Base-by-base conservation (phyloP, 1,140 invertebrate species). In the Orius laevigatus region DNA sequence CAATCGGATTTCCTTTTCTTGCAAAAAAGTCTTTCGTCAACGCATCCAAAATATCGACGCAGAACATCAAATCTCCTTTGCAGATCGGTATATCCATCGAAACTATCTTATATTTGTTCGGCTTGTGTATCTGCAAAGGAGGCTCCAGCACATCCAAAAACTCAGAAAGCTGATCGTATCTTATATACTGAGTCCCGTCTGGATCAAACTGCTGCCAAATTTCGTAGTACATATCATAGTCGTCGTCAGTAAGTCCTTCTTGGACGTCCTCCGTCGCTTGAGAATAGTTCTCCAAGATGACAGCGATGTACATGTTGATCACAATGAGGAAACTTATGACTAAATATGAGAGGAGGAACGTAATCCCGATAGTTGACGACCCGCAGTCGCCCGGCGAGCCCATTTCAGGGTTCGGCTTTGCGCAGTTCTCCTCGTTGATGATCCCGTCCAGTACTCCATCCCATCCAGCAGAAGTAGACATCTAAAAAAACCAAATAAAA, bases 191-290 rank as follows among this genome's bases (percentile, higher is more conserved):
- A 3, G 91, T 94, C 42, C 93, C 93, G 60, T 96, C 87, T 0
- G 93, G 92, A 69, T 98, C 94, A 66, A 91, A 98, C 59, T 91
- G 82, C 63, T 96, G 91, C 94, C 94, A 98, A 56, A 96, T 94
- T 69, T 97, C 93, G 64, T 98, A 98, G 68, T 95, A 98, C 90
- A 97, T 95, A 63, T 98, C 94, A 69, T 97, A 97, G 65, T 98
- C 93, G 66, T 98, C 93, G 63, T 95, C 91, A 25, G 93, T 97
- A 38, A 97, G 72, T 59, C 93, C 92, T 67, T 97, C 92, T 63
- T 97, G 92, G 38, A 97, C 94, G 66, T 97, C 94, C 69, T 97
- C 93, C 36, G 92, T 96, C 31, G 93, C 93, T 69, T 90, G 84
- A 40, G 88, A 94, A 68, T 97, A 98, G 68, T 97, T 98, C 69